Conservation (phyloP, 2,888 invertebrate species). For the Stenodera caucasica region DNA sequence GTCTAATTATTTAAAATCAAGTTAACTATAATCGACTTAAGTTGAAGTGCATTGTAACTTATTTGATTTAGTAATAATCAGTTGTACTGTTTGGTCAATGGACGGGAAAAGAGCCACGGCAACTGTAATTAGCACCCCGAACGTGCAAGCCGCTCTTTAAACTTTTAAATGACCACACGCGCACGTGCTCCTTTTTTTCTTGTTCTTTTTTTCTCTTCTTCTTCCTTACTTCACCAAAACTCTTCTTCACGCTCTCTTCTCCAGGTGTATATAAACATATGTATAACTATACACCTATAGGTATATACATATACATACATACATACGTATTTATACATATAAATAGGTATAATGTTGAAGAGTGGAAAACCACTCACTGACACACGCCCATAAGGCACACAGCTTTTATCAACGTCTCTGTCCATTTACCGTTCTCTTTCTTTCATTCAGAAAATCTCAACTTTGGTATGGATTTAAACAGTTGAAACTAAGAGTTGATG, state of each 20-base stretch:
- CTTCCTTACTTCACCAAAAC: not conserved
- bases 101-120: conserved; percentile 39
- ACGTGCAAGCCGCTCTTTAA: conserved; percentile 45
- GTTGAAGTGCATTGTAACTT: conserved; percentile 22
- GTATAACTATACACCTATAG: too few relatives aligned
- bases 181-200: conserved; percentile 30
- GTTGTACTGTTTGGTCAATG: conserved; percentile 43
- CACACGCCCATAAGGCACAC: not conserved
- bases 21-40: conserved; percentile 18
- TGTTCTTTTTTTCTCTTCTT: not conserved
- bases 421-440: not conserved
- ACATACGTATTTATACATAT: too few relatives aligned
- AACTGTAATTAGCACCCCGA: conserved; percentile 49
- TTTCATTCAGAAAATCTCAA: conserved; percentile 6
- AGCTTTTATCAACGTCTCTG: not conserved
- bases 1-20: conserved; percentile 39
- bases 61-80: conserved; percentile 45
- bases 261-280: not conserved
- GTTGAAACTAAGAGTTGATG: not conserved
- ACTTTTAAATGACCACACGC: conserved; percentile 44
- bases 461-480: not conserved
- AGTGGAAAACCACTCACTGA: not conserved
- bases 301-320: too few relatives aligned
- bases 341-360: not conserved
- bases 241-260: not conserved